These are phyloP conservation scores for Sardinella longiceps DNA, from an alignment of 2,797 vertebrate species.

Conservation along the genomic window DNA sequence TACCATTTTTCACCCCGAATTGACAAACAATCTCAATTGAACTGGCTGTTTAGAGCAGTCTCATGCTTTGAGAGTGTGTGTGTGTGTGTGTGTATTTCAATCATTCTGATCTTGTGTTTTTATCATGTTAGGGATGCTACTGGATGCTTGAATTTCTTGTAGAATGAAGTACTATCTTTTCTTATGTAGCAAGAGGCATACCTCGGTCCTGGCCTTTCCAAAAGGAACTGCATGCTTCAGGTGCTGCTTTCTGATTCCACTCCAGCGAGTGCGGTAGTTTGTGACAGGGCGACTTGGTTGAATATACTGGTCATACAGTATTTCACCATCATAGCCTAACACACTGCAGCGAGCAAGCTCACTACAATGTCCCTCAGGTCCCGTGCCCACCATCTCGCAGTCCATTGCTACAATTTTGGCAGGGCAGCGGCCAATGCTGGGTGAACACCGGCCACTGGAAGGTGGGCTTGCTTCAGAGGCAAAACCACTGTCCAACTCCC, in stretches of 20 bases:
- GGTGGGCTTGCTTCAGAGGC: slow-evolving; percentile 68
- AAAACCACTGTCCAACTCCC: slow-evolving; percentile 77
- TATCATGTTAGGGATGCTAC: no score
- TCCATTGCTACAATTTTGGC: slow-evolving; percentile 83
- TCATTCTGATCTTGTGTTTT: no score
- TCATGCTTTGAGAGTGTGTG: no score
- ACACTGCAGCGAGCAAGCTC: slow-evolving; percentile 92
- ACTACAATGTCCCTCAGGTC: slow-evolving; percentile 78
- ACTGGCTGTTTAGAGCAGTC: no score
- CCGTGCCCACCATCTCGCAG: slow-evolving; percentile 98
- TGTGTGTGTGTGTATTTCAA: no score
- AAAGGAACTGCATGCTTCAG: slow-evolving; percentile 81
- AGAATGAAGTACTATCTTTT: no score
- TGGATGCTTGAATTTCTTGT: no score
- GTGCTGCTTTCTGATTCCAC: slow-evolving; percentile 84
- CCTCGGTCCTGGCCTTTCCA: slow-evolving; percentile 83
- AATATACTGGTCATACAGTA: slow-evolving; percentile 90
- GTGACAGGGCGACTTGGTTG: slow-evolving; percentile 78
- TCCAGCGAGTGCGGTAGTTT: slow-evolving; percentile 92
- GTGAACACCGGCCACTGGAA: slow-evolving; percentile 67
- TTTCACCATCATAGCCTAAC: slow-evolving; percentile 82
- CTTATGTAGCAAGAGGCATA: slow-evolving; percentile 67
- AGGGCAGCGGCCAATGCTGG: slow-evolving; percentile 51
- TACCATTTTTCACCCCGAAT: no score
- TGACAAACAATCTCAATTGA: no score